Evolutionary conservation across 2,888 invertebrate species (phyloP).

Genomic region (Perizoma affinitatum): DNA sequence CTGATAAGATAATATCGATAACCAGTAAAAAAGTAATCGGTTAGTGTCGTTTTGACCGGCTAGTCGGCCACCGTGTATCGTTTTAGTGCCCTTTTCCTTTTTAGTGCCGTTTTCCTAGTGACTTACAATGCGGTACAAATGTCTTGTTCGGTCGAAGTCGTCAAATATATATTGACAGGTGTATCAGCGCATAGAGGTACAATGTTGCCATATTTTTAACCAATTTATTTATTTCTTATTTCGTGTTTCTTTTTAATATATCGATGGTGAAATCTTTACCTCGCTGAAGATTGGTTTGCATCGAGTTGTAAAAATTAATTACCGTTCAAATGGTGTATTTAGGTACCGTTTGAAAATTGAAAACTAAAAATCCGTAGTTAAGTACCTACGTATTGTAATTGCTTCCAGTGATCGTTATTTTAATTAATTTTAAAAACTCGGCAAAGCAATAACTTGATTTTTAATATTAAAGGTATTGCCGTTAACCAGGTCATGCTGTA

Average conservation of each 20-base stretch:
- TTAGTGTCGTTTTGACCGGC: slow-evolving; percentile 31
- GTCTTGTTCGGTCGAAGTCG: slow-evolving; percentile 65
- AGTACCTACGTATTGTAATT: background rate
- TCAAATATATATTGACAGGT: slow-evolving; percentile 66
- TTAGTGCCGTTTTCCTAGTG: slow-evolving; percentile 23
- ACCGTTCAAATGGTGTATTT: background rate
- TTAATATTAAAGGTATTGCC: slow-evolving; percentile 15
- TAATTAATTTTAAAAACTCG: slow-evolving; percentile 1
- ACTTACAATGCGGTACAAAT: slow-evolving; percentile 31
- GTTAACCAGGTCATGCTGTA: slow-evolving; percentile 35
- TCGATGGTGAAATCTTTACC: no score
- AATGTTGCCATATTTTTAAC: slow-evolving; percentile 14
- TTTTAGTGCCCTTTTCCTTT: slow-evolving; percentile 50
- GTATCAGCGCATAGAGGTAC: slow-evolving; percentile 29
- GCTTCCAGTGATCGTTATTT: background rate
- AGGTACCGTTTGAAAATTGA: background rate
- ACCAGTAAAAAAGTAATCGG: slow-evolving; percentile 24
- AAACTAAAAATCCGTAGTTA: background rate
- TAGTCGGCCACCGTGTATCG: slow-evolving; percentile 38
- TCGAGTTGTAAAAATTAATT: no score
- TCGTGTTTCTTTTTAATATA: no score
- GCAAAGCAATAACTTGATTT: slow-evolving; percentile 11
- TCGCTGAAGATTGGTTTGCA: no score
- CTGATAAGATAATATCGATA: slow-evolving; percentile 41
- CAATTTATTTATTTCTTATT: background rate